These are phyloP conservation scores for Premnoplex brunnescens DNA, from an alignment of 2,797 vertebrate genomes.

Conservation along the genomic window DNA sequence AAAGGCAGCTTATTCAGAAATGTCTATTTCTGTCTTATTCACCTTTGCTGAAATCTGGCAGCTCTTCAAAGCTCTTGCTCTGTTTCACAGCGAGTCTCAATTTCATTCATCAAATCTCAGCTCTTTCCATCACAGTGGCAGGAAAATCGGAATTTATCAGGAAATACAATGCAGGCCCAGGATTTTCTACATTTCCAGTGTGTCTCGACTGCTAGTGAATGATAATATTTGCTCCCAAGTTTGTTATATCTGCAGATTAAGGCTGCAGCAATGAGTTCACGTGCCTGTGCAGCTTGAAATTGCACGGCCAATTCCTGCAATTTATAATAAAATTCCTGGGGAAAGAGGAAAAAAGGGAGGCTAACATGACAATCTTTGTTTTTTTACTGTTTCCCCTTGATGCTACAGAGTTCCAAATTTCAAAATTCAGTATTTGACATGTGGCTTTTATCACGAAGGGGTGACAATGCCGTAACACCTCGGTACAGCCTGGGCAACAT, in stretches of 20 bases:
- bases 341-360: background rate
- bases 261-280: background rate
- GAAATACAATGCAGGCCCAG: background rate
- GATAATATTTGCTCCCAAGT: background rate
- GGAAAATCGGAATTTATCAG: slow-evolving; percentile 14
- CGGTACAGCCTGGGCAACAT: background rate
- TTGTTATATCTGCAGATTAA: background rate
- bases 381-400: background rate
- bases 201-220: background rate
- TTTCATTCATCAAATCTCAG: slow-evolving; percentile 32
- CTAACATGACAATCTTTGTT: background rate
- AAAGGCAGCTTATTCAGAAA: slow-evolving; percentile 22
- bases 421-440: background rate
- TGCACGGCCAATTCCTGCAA: background rate
- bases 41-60: slow-evolving; percentile 45
- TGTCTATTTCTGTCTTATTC: slow-evolving; percentile 1
- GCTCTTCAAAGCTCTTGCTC: slow-evolving; percentile 33
- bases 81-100: background rate
- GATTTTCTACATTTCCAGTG: background rate
- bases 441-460: background rate
- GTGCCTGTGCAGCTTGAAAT: background rate
- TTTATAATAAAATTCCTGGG: background rate
- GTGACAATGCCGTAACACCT: background rate
- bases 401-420: background rate
- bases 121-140: background rate